Percentiles rank a stretch among this genome's conserved stretches.
phyloP scores from a whole-genome alignment of 2,113 vertebrate genomes.

The Tachysurus vachellii region DNA sequence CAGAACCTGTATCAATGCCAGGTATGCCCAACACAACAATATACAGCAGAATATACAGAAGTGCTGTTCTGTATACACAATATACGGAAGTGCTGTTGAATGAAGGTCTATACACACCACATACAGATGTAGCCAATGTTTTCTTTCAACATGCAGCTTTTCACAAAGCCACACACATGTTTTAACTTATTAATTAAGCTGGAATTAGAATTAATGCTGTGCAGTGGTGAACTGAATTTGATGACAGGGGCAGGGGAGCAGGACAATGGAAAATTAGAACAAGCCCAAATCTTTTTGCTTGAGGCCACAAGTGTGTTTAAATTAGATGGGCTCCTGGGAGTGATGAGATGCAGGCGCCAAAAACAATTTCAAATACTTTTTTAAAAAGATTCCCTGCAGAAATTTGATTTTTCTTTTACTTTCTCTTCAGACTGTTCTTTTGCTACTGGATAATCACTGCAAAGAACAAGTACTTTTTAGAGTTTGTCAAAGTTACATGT shows the following conservation, averaged over 20 bases:
- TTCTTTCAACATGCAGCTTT: background rate
- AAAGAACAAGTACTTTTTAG: background rate
- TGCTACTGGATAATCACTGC: slow-evolving; percentile 2
- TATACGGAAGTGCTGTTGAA: background rate
- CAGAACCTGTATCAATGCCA: background rate
- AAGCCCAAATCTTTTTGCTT: slow-evolving; percentile 36
- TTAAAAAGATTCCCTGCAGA: slow-evolving; percentile 41
- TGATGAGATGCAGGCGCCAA: slow-evolving; percentile 32
- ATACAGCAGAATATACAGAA: too few relatives aligned
- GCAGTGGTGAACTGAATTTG: background rate
- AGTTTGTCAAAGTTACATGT: slow-evolving; percentile 1
- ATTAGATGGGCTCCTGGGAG: slow-evolving; percentile 48
- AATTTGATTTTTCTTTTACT: slow-evolving; percentile 10
- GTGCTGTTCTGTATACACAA: too few relatives aligned
- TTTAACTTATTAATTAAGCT: slow-evolving; percentile 24
- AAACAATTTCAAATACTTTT: slow-evolving; percentile 44
- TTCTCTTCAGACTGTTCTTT: slow-evolving; percentile 23
- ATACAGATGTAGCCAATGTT: background rate
- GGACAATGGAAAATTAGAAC: slow-evolving; percentile 23
- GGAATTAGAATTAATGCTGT: background rate
- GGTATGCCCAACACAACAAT: background rate
- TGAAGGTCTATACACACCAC: slow-evolving; percentile 9
- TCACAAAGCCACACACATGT: background rate
- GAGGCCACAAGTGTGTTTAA: slow-evolving; percentile 50
- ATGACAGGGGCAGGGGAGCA: slow-evolving; percentile 12